phyloP scores from a whole-genome alignment of 2,888 invertebrate species.

The Dioctria rufipes region DNA sequence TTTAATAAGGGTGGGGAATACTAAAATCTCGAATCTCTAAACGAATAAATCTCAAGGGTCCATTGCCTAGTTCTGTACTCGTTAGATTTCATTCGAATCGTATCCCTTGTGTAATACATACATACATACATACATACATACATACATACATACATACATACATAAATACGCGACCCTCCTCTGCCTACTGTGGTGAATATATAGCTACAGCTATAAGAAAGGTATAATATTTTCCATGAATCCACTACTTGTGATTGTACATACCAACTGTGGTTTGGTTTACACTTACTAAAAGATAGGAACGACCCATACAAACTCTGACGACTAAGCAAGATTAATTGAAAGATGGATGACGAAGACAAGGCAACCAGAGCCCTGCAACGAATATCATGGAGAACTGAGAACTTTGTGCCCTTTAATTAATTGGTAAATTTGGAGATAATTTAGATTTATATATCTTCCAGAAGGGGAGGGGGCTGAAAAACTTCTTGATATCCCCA shows the following conservation, averaged over 20 bases:
- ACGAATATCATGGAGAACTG: background rate
- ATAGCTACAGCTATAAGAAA: too few relatives aligned
- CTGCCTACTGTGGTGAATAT: too few relatives aligned
- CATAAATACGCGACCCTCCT: too few relatives aligned
- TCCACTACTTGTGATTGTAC: too few relatives aligned
- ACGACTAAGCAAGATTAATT: constrained; percentile 38
- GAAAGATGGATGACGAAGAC: constrained; percentile 32
- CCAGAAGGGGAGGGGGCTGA: background rate
- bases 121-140: too few relatives aligned
- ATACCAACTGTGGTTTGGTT: too few relatives aligned
- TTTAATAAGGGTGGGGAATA: too few relatives aligned
- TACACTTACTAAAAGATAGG: too few relatives aligned
- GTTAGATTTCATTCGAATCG: constrained; percentile 33
- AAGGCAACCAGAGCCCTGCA: background rate
- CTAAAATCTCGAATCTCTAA: background rate
- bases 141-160: too few relatives aligned
- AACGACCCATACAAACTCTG: constrained; percentile 15
- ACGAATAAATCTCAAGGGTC: constrained; percentile 30
- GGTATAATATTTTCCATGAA: too few relatives aligned
- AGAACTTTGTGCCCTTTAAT: background rate
- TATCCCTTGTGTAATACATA: background rate
- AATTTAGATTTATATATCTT: constrained; percentile 18
- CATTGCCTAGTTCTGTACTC: constrained; percentile 15
- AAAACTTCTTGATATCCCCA: background rate
- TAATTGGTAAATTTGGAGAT: constrained; percentile 35